Base-by-base conservation (phyloP, 2,888 invertebrate genomes). In the Muscina levida region DNA sequence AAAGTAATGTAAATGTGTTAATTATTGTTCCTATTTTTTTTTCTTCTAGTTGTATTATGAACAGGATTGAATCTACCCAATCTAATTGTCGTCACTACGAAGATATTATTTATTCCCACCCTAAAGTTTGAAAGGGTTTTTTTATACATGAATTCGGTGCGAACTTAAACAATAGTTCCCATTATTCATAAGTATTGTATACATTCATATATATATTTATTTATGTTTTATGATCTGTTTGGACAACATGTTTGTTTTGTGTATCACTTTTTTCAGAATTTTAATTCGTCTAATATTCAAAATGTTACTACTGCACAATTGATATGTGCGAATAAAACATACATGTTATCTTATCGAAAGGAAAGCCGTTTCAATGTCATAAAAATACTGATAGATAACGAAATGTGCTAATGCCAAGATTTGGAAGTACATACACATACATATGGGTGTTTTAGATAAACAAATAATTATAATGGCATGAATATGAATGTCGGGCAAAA, bases 261-360 rank as follows among this genome's bases (percentile, higher is more conserved):
- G 13, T 8, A 15, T 13, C 31, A 31, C 22, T 11, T 22, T 39
- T 19, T 42, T 39, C 22, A 22, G 37, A 19, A 42, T 39, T 53
- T 62, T 19, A 62, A 37, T 59, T 39, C 37, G 13, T 39, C 57
- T 31, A 57, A 31, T 57, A 57, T 37, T 57, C 57, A 57, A 15
- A 57, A n/a, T 17, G 10, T 4, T 13, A 31, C 11, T 13, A 62
- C 42, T 62, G 42, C 19, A 15, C 4, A 42, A 42, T 62, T 62
- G 42, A 19, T 39, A 42, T 15, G 22, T 42, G 19, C 22, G 62
- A 11, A 62, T 22, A 42, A 11, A 62, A 62, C 22, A 62, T 22
- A 42, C 4, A 1, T 19, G 70, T 76, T 79, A 79, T 79, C 79
- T 79, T 72, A 79, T 79, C 79, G 44, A 46, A 68, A 31, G 8